Evolutionary conservation across 1,140 invertebrate species (phyloP).

Genomic region (Apis laboriosa): DNA sequence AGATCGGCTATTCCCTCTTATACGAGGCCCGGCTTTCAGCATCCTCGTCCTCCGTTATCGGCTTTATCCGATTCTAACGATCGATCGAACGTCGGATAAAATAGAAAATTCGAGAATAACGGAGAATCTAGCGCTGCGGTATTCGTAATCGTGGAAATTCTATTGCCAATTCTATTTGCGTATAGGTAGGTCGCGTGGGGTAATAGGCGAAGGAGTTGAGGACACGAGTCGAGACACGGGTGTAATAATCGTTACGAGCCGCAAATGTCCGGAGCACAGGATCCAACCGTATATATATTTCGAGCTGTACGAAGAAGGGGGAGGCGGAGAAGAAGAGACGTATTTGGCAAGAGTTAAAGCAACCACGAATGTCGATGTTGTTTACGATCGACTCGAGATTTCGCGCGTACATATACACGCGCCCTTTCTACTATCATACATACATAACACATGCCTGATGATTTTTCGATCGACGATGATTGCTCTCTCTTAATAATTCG

Average conservation of each 20-base stretch:
- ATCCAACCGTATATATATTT: constrained; percentile 39
- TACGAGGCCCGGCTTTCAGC: not conserved
- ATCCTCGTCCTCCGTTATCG: no score
- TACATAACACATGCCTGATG: not conserved
- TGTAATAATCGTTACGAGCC: constrained; percentile 64
- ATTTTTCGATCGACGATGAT: no score
- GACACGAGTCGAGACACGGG: constrained; percentile 58
- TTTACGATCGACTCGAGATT: constrained; percentile 59
- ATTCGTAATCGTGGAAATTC: not conserved
- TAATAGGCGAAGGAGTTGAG: constrained; percentile 58
- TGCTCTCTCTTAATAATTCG: no score
- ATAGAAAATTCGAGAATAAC: no score
- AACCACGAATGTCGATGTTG: constrained; percentile 58
- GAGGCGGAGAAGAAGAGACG: constrained; percentile 23
- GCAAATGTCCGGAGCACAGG: constrained; percentile 56
- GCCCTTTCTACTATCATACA: not conserved
- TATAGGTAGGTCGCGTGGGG: constrained; percentile 21
- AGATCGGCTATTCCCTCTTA: constrained; percentile 57
- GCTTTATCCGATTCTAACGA: no score
- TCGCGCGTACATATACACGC: not conserved
- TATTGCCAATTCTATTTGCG: constrained; percentile 36
- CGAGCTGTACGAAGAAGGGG: constrained; percentile 6
- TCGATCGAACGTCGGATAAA: not conserved
- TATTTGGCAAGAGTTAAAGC: constrained; percentile 66
- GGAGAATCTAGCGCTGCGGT: no score